phyloP scores from a whole-genome alignment of 2,888 invertebrate species.

The Parapristionchus giblindavisi region DNA sequence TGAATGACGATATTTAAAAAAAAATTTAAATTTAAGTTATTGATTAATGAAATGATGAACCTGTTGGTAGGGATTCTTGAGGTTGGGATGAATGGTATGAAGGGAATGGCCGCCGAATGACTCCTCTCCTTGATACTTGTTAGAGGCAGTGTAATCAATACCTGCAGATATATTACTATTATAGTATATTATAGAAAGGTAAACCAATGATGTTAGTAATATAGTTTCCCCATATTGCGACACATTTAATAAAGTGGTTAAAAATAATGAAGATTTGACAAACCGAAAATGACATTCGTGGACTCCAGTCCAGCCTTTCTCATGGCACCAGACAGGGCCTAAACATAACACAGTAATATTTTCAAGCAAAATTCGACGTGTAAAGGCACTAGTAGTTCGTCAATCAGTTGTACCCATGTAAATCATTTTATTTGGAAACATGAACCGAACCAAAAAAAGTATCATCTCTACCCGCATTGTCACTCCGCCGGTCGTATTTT shows the following conservation, averaged over 20 bases:
- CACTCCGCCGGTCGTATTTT: too few relatives aligned
- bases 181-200: neutral
- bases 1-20: neutral
- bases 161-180: slow-evolving; percentile 47
- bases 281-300: slow-evolving; percentile 73
- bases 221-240: neutral
- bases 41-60: slow-evolving; percentile 48
- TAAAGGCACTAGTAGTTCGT: too few relatives aligned
- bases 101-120: slow-evolving; percentile 72
- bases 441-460: too few relatives aligned
- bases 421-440: too few relatives aligned
- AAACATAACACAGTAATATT: too few relatives aligned
- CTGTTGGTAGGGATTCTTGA: slow-evolving; percentile 72
- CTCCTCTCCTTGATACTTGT: slow-evolving; percentile 74
- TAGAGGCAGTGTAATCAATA: slow-evolving; percentile 74
- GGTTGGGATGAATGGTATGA: slow-evolving; percentile 63
- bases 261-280: neutral
- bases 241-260: neutral
- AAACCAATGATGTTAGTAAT: neutral
- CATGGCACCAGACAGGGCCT: slow-evolving; percentile 69
- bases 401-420: too few relatives aligned
- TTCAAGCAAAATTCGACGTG: too few relatives aligned
- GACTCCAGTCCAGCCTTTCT: slow-evolving; percentile 72
- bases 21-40: neutral
- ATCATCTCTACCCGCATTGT: too few relatives aligned